Evolutionary conservation across 2,888 invertebrate genomes (phyloP), one percentile per base, ranked within the genome.

Genomic region (Drosophila bunnanda): DNA sequence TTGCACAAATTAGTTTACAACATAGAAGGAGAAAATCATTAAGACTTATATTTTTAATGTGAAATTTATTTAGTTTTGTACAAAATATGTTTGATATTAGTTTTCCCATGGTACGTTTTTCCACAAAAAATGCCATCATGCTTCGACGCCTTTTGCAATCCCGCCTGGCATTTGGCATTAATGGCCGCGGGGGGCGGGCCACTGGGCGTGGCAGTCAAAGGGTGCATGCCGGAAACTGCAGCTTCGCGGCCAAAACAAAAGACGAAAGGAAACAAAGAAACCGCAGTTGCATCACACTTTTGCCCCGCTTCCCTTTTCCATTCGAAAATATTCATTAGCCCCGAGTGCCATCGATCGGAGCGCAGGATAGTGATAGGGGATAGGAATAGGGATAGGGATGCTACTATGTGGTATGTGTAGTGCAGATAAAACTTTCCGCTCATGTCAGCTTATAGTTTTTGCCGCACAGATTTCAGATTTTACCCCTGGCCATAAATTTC

Each of bases 111-210:
- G 20, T 30, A 17, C 5, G 13, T 13, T 20, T 20, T 6, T 12
- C 10, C 22, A 13, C 30, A 34, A 78, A 82, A 25, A 82, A 78
- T 78, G 82, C 81, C 72, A 58, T 50, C 72, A 82, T 79, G 87
- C 83, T 84, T 83, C 85, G 82, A 83, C 83, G 83, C 83, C 88
- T 87, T 81, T 81, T 74, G 79, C 85, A 87, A 83, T 83, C 74
- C 82, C 85, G 77, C 82, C 83, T 84, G 85, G 73, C 76, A 73
- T 83, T 84, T 79, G 79, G 78, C 82, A 82, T 77, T 86, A 83
- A 86, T 79, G 75, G 75, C 68, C 70, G 56, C 56, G 22, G 13
- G 56, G 71, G 75, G 48, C 10, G 54, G 22, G n/a, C 25, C 5
- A 10, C 25, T 25, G 15, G 34, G 28, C 4, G 17, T n/a, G 28